Conservation (phyloP, 2,797 vertebrate genomes). For the Pseudocheirus occidentalis region DNA sequence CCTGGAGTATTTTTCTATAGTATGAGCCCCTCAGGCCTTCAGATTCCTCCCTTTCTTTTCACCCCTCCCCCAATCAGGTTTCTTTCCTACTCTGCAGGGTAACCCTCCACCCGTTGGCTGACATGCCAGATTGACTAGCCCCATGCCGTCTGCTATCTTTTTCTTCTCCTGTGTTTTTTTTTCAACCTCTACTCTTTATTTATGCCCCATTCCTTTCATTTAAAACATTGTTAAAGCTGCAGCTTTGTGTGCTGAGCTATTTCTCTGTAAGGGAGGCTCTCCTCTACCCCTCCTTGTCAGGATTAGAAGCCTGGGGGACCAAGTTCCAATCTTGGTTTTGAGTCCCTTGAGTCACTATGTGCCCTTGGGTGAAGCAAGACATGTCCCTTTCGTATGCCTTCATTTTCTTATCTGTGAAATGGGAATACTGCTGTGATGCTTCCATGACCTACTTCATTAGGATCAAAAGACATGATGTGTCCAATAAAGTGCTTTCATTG, state of each 20-base stretch:
- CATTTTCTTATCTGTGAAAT: neutral
- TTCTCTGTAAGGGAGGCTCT: conserved; percentile 27
- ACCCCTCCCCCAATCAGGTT: neutral
- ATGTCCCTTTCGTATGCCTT: neutral
- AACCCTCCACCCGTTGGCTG: conserved; percentile 59
- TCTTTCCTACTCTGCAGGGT: neutral
- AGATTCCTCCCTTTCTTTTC: neutral
- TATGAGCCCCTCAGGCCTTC: neutral
- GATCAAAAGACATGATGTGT: neutral
- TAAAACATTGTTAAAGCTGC: conserved; percentile 58
- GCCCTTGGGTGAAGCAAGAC: neutral
- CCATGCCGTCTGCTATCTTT: conserved; percentile 74
- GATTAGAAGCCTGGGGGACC: neutral
- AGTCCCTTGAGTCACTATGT: neutral
- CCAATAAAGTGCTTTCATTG: neutral
- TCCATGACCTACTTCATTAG: neutral
- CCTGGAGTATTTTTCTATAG: neutral
- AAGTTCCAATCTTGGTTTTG: neutral
- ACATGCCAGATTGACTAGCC: conserved; percentile 78
- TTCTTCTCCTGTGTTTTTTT: conserved; percentile 65
- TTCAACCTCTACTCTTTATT: conserved; percentile 59
- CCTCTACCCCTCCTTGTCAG: conserved; percentile 18
- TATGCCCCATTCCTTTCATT: conserved; percentile 64
- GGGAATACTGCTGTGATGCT: neutral
- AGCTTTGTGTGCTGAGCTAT: conserved; percentile 43